Evolutionary conservation across 2,113 vertebrate species (phyloP), one percentile per base, ranked within the genome.

Genomic region (Pygathrix nemaeus): DNA sequence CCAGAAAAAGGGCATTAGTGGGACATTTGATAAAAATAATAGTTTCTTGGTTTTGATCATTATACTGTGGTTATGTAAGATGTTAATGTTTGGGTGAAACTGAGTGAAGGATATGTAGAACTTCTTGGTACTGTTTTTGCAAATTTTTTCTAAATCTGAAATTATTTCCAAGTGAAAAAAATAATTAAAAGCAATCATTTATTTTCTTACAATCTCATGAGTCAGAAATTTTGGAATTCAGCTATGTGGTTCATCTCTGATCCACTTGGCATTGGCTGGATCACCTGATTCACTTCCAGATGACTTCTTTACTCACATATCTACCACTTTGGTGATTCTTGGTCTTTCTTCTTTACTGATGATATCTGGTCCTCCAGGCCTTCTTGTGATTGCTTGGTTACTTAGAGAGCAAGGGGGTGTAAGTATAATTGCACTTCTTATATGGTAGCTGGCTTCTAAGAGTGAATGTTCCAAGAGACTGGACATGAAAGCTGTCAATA

Each of bases 61-160:
- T 79, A 14, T 43, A 27, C 57, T 52, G 1, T 88, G n/a, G 20
- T 96, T 92, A 45, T 11, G 0, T 81, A 40, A 72, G 25, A 23
- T 48, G 6, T 81, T 95, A 40, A 93, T 64, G 72, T 52, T 50
- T 81, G 57, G 12, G 70, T 64, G 11, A 90, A 70, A 66, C 57
- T 25, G 6, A 17, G 32, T 90, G 40, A 97, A 90, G 55, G 18
- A 32, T 40, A 81, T 68, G 30, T 16, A 81, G 43, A 12, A 79
- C 78, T n/a, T 88, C 81, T 97, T 72, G 35, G 10, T 50, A 66
- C 66, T 81, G 6, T 30, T 93, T 93, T 70, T 55, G 72, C 10
- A 79, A 32, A 2, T 45, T 82, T 96, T 97, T 96, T 72, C 72
- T 66, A 83, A 95, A 72, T 48, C n/a, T 59, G n/a, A 95, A 92